Evolutionary conservation across 2,113 vertebrate species (phyloP), one percentile per base, ranked within the genome.

Genomic region (Silurus asotus): DNA sequence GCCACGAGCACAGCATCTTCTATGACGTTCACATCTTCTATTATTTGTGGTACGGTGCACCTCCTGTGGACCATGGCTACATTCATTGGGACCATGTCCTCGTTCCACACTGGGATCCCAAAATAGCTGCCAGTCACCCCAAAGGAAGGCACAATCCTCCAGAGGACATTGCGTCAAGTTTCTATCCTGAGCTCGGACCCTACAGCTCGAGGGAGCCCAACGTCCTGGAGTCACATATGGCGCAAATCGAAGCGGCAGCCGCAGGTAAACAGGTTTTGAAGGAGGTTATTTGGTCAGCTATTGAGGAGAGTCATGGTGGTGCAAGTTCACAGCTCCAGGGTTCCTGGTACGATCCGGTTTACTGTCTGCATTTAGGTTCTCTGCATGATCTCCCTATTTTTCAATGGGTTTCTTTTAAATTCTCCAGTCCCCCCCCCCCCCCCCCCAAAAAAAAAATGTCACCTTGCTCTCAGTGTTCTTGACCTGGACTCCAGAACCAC

Each of bases 81-180:
- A 91, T 96, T 48, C 96, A 97, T 91, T 97, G 96, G 96, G 96
- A 97, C 90, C 96, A 97, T 28, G 95, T 96, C 82, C 93, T 97
- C 89, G 96, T 97, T 84, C 96, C 96, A 1, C 96, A 97, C 94
- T 97, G 97, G 97, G 97, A 97, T 92, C 96, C 97, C 5, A 97
- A 97, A 92, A 96, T 97, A 48, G 96, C 97, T 0, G 96, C 96
- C 90, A 96, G 96, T 88, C 96, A 97, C 75, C 95, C 96, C 5
- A 95, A 96, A 84, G 96, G 97, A 83, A 94, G 93, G 86, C 97
- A 97, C 93, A 92, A 88, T 14, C 93, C 96, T 45, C 96, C 96
- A 0, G 96, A 96, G 0, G 96, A 97, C 90, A 92, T 97, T 45
- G 95, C 96, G 10, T 96, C 96, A 20, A 97, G 97, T 89, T 97